Evolutionary conservation across 2,113 vertebrate genomes (phyloP), one percentile per base, ranked within the genome.

Genomic region (Baryphthengus martii): DNA sequence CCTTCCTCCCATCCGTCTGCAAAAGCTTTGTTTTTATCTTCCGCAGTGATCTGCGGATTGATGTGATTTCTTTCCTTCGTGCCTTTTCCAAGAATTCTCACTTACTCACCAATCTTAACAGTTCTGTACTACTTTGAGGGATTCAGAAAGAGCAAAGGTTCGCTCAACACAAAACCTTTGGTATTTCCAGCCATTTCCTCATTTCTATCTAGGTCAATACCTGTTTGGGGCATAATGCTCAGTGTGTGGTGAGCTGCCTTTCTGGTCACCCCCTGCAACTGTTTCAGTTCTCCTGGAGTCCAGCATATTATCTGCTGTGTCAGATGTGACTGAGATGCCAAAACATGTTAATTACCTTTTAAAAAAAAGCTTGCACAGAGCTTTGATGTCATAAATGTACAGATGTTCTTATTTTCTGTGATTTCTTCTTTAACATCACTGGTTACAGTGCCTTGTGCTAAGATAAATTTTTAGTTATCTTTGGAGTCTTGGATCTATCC

Each of bases 281-380:
- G 3, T 40, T 68, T 56, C 49, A 18, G 40, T 77, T 90, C 40
- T 94, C 23, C 42, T 0, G 0, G 33, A 80, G 50, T 50, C 76
- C 72, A 77, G 83, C 42, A 8, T n/a, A 35, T 76, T 89, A 83
- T 88, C 33, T 94, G 83, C 90, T 93, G 63, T 58, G 68, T 92
- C 86, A 94, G 88, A 89, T 3, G 2, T 55, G 70, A 78, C 63
- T 58, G 70, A 86, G 52, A 83, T 84, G 92, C 75, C 91, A 66
- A 53, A 93, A 55, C 8, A 5, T 10, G 76, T 86, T 95, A 90
- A 93, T 96, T 94, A 24, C 85, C 56, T 77, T n/a, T n/a, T n/a
- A 12, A 53, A 28, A 52, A 62, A 89, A 63, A 79, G 58, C 88
- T 96, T 89, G 53, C 42, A 7, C 55, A 63, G 85, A 33, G 77